Evolutionary conservation across 2,888 invertebrate genomes (phyloP).

Genomic region (Drosophila phalerata): DNA sequence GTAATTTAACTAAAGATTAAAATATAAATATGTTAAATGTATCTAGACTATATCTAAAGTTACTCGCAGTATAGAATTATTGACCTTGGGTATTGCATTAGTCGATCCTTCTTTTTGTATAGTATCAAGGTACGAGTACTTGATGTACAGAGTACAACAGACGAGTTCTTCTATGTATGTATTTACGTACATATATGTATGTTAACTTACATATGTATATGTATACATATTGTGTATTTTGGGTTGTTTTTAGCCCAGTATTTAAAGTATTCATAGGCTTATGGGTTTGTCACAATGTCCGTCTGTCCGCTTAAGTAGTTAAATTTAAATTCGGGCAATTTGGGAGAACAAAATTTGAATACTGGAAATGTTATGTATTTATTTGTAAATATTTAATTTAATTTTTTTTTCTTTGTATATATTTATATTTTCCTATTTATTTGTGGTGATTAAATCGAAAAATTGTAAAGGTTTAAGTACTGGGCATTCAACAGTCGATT

Average conservation of each 20-base stretch:
- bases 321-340: no score
- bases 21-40: background rate
- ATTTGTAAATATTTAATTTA: background rate
- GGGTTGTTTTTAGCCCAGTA: background rate
- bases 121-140: background rate
- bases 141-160: background rate
- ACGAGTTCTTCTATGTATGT: background rate
- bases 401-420: background rate
- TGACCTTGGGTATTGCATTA: background rate
- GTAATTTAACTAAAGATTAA: no score
- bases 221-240: conserved; percentile 4
- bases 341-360: no score
- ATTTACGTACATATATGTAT: background rate
- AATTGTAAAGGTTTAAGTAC: background rate
- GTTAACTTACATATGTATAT: background rate
- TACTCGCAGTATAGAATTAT: background rate
- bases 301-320: no score
- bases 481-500: background rate
- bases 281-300: background rate
- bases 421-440: background rate
- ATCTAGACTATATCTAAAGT: no score
- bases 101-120: background rate
- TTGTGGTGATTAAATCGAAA: background rate
- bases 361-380: no score
- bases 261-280: background rate